Base-by-base conservation (phyloP, 2,113 vertebrate species). In the Oreamnos americanus region DNA sequence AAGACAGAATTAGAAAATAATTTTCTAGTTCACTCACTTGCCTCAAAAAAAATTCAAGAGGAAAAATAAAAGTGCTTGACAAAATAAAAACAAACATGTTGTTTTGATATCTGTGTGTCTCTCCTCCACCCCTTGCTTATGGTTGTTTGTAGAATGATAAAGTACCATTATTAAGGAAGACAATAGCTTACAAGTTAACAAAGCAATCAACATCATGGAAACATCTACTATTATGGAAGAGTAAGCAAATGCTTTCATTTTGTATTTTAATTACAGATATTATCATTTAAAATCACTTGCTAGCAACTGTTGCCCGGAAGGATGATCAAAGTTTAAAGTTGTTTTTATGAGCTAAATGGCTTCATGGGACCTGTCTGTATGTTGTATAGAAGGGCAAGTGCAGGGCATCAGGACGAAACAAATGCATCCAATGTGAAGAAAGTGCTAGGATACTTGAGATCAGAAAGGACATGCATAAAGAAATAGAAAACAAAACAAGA, bases 251-350 rank as follows among this genome's bases (percentile, higher is more conserved):
- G 86, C 3, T 96, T 95, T 93, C 84, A 39, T 76, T 88, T 91
- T 96, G 86, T 88, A 97, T 96, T 95, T 97, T 97, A 98, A 98
- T 98, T 97, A 97, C 76, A 93, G 90, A 95, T 96, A 98, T 98
- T 98, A 98, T 94, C 89, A 94, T 97, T 97, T 96, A 96, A 96
- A 98, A 98, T 90, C 64, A 78, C 94, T 98, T 98, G 96, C 64
- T 98, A 97, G 82, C 57, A 86, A 97, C 94, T 94, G 90, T 98
- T 96, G 49, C 6, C 76, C 76, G 87, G 96, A 64, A 64, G 97
- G 97, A 93, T 96, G 97, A 98, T 96, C 96, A 94, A 98, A 98
- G 96, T 28, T 98, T 81, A 87, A 98, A 98, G 87, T 97, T 98
- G 92, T 79, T 39, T 39, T 98, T 98, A 91, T 11, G 7, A 97